These are phyloP conservation scores for Neocloeon triangulifer DNA, from an alignment of 1,140 invertebrate species.

Conservation along the genomic window DNA sequence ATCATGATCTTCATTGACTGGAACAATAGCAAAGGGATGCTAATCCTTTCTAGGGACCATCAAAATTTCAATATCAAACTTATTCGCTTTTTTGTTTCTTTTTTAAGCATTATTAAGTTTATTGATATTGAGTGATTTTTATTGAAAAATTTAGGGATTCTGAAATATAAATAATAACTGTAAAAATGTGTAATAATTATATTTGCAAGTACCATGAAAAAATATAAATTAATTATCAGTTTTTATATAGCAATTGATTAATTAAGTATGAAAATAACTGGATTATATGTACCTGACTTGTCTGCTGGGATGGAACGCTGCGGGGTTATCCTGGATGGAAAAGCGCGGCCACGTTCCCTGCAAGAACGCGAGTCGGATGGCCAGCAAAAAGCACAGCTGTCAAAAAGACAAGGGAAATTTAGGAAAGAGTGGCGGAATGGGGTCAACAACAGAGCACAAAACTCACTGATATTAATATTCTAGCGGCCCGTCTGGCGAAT, in stretches of 20 bases:
- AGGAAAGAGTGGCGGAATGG: not conserved
- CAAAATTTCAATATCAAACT: too few relatives aligned
- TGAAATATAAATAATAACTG: not conserved
- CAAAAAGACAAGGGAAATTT: constrained; percentile 10
- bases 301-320: constrained; percentile 50
- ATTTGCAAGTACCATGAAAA: not conserved
- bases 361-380: constrained; percentile 39
- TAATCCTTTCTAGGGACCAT: too few relatives aligned
- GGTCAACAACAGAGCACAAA: constrained; percentile 10
- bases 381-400: constrained; percentile 30
- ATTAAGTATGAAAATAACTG: too few relatives aligned
- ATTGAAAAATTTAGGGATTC: too few relatives aligned
- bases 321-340: constrained; percentile 62
- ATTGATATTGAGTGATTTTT: too few relatives aligned
- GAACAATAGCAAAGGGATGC: too few relatives aligned
- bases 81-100: too few relatives aligned
- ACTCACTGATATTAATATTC: constrained; percentile 32
- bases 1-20: too few relatives aligned
- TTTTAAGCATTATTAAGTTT: too few relatives aligned
- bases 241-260: not conserved
- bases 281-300: constrained; percentile 39
- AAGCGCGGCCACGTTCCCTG: constrained; percentile 58
- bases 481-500: constrained; percentile 31
- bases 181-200: not conserved
- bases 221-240: not conserved